phyloP scores from a whole-genome alignment of 2,888 invertebrate genomes.

The Elegia similella region DNA sequence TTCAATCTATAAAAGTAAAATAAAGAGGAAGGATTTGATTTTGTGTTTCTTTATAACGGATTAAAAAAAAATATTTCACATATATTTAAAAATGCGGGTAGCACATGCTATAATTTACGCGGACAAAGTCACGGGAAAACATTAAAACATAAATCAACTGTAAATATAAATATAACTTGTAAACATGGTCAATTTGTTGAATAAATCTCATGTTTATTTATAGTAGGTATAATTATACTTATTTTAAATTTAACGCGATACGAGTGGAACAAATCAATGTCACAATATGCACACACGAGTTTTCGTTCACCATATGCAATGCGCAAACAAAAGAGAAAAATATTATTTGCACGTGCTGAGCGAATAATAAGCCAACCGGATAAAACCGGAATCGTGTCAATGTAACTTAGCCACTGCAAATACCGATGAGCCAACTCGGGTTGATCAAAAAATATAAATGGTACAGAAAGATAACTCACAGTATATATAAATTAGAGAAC shows the following conservation, averaged over 20 bases:
- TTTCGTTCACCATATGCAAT: neutral
- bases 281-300: neutral
- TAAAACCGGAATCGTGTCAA: constrained; percentile 37
- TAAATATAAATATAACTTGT: no score
- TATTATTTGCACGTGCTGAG: constrained; percentile 53
- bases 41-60: no score
- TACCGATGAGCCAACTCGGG: constrained; percentile 18
- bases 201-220: no score
- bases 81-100: no score
- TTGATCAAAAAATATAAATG: neutral
- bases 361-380: constrained; percentile 55
- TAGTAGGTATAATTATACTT: neutral
- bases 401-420: constrained; percentile 30
- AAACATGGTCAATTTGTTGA: no score
- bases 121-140: no score
- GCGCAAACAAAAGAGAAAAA: constrained; percentile 41
- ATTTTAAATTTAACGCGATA: neutral
- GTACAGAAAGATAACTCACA: neutral
- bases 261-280: neutral
- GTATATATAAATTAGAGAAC: no score
- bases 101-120: no score
- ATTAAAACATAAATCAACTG: no score
- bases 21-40: no score
- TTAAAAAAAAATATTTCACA: no score
- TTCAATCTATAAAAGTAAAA: no score